These are phyloP conservation scores for Drosophila setifemur DNA, from an alignment of 1,140 invertebrate genomes.

Conservation along the genomic window DNA sequence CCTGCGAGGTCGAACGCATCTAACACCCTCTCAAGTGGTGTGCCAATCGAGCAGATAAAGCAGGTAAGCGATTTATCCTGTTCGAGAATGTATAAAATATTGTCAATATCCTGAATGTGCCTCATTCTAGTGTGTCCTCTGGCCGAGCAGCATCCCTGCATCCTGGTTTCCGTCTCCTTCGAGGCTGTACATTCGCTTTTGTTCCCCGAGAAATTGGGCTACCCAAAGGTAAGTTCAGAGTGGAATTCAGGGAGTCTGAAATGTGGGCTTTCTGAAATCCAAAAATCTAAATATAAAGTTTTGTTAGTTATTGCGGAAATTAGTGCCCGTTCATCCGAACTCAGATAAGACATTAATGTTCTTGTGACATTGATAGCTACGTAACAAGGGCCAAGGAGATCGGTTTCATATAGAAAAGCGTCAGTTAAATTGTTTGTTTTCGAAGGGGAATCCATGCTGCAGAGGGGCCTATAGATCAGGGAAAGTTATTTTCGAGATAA, in stretches of 20 bases:
- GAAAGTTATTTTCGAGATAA: slow-evolving; percentile 16
- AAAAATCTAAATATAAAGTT: neutral
- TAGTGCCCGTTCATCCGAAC: neutral
- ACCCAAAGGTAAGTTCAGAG: slow-evolving; percentile 15
- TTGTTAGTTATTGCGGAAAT: neutral
- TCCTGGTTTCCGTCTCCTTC: slow-evolving; percentile 19
- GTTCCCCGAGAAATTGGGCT: neutral
- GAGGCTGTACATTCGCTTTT: neutral
- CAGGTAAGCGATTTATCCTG: slow-evolving; percentile 31
- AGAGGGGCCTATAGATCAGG: neutral
- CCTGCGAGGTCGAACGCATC: slow-evolving; percentile 38
- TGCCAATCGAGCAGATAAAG: neutral
- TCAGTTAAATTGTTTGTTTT: neutral
- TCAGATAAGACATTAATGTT: slow-evolving; percentile 23
- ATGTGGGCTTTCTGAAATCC: neutral
- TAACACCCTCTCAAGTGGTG: slow-evolving; percentile 22
- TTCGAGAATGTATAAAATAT: neutral
- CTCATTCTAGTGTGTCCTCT: neutral
- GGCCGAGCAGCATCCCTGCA: neutral
- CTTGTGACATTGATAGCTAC: slow-evolving; percentile 29
- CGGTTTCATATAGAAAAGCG: neutral
- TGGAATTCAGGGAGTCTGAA: neutral
- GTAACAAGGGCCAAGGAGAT: slow-evolving; percentile 1
- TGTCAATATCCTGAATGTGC: neutral
- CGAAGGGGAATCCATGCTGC: neutral